A percentile compares a stretch with the other conserved stretches of the same genome.
These are phyloP conservation scores for Neoascia interrupta DNA, from an alignment of 2,888 invertebrate genomes.

Conservation along the genomic window DNA sequence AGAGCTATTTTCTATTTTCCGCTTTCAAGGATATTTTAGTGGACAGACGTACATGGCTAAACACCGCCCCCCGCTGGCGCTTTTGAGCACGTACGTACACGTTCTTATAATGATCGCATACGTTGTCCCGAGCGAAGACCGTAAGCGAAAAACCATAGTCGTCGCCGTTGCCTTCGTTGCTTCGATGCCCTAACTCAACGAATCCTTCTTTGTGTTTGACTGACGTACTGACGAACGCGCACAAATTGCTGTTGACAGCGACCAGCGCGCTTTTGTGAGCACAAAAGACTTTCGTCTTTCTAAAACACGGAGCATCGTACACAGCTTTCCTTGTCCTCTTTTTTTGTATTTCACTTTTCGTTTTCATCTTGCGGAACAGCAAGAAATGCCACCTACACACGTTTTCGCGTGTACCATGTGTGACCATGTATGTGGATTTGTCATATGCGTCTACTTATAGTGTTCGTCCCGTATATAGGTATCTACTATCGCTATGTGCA, in stretches of 20 bases:
- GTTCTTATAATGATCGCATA: slow-evolving; percentile 64
- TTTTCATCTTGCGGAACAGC: slow-evolving; percentile 62
- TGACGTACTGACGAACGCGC: slow-evolving; percentile 50
- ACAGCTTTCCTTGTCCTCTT: slow-evolving; percentile 12
- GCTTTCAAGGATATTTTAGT: slow-evolving; percentile 67
- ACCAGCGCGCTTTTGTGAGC: slow-evolving; percentile 60
- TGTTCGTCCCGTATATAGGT: no score
- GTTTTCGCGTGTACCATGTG: slow-evolving; percentile 67
- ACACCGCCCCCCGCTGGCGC: slow-evolving; percentile 14
- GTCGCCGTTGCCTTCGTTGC: no score
- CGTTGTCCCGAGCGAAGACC: slow-evolving; percentile 37
- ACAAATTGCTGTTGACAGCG: slow-evolving; percentile 67
- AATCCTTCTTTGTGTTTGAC: slow-evolving; percentile 62
- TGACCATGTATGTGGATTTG: slow-evolving; percentile 62
- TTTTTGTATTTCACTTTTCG: slow-evolving; percentile 26
- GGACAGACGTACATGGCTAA: slow-evolving; percentile 50
- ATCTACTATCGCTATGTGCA: slow-evolving; percentile 18
- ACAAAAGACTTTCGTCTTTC: slow-evolving; percentile 58
- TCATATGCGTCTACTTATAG: slow-evolving; percentile 23
- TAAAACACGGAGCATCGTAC: slow-evolving; percentile 49
- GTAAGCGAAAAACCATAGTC: slow-evolving; percentile 49
- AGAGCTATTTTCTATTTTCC: slow-evolving; percentile 61
- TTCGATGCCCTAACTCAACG: no score
- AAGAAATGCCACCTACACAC: slow-evolving; percentile 69
- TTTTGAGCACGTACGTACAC: slow-evolving; percentile 50